phyloP scores from a whole-genome alignment of 2,113 vertebrate genomes.

The Caretta caretta region DNA sequence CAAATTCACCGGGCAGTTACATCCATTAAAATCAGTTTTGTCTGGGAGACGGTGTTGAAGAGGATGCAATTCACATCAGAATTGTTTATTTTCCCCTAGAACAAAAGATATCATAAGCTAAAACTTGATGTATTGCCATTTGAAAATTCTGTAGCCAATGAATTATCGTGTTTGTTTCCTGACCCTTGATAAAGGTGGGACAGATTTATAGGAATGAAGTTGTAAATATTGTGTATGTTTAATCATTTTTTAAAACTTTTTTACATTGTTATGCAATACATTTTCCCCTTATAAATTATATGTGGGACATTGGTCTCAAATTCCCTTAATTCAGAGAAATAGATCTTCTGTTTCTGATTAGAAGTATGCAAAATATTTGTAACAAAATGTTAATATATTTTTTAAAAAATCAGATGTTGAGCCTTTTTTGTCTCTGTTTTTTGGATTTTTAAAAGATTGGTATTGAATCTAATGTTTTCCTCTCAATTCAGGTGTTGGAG shows the following conservation, averaged over 20 bases:
- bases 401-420: not conserved
- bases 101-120: not conserved
- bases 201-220: not conserved
- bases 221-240: not conserved
- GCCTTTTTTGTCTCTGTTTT: not conserved
- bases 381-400: not conserved
- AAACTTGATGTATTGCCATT: not conserved
- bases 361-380: not conserved
- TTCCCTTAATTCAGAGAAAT: not conserved
- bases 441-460: not conserved
- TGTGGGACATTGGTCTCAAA: not conserved
- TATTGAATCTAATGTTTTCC: not conserved
- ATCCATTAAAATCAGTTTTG: not conserved
- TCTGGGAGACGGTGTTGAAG: not conserved
- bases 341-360: not conserved
- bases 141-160: not conserved
- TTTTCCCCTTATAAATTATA: not conserved
- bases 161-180: not conserved
- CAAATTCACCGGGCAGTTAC: not conserved
- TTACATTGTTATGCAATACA: rapidly evolving
- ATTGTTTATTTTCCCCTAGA: not conserved
- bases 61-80: not conserved
- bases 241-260: not conserved
- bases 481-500: slow-evolving; percentile 90
- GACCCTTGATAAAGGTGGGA: not conserved